These are phyloP conservation scores for Tolypeutes matacus DNA, from an alignment of 2,797 vertebrate species.

Conservation along the genomic window DNA sequence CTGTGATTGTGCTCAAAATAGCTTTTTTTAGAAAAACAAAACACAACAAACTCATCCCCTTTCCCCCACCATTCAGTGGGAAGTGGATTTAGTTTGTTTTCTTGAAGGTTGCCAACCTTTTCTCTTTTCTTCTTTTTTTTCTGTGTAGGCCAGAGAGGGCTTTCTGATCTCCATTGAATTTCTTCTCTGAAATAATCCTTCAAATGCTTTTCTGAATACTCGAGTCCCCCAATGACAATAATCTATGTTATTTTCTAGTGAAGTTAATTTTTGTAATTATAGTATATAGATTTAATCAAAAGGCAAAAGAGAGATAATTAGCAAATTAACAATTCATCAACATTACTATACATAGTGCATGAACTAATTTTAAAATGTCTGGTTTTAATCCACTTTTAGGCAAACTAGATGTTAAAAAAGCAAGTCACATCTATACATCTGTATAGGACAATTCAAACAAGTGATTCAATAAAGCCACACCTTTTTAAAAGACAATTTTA, in stretches of 20 bases:
- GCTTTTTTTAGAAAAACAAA: neutral
- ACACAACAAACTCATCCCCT: neutral
- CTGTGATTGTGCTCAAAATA: neutral
- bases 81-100: neutral
- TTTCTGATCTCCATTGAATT: neutral
- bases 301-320: neutral
- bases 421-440: neutral
- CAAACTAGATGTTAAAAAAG: neutral
- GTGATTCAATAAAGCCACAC: neutral
- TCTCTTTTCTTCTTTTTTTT: neutral
- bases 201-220: neutral
- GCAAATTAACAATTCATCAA: constrained; percentile 9
- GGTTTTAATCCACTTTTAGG: constrained; percentile 1
- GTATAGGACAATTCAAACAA: neutral
- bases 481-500: neutral
- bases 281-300: constrained; percentile 10
- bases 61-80: neutral
- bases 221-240: neutral
- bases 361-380: constrained; percentile 1
- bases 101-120: neutral
- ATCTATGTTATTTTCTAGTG: neutral
- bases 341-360: neutral
- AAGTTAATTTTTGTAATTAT: constrained; percentile 3
- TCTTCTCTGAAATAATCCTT: constrained; percentile 16
- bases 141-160: neutral